Percentiles rank a stretch among this genome's conserved stretches.
Evolutionary conservation across 2,888 invertebrate genomes (phyloP).

Genomic region (Tipula lateralis): DNA sequence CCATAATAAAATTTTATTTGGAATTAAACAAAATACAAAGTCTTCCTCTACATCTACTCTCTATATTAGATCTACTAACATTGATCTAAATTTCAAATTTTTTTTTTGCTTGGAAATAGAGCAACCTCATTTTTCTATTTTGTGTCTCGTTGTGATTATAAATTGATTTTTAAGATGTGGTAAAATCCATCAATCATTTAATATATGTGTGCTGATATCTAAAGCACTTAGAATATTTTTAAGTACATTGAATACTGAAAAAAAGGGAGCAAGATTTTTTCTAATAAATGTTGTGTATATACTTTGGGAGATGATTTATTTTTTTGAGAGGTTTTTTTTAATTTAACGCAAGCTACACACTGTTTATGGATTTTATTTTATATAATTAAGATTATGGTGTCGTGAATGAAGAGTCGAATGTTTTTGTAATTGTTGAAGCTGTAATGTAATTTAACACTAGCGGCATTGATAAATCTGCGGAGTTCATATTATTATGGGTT

Average conservation of each 20-base stretch:
- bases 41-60: too few species aligned
- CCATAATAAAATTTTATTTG: neutral
- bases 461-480: too few species aligned
- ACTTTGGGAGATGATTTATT: too few species aligned
- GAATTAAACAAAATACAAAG: neutral
- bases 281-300: neutral
- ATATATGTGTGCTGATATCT: neutral
- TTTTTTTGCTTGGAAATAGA: neutral
- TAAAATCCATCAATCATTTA: neutral
- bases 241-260: neutral
- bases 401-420: too few species aligned
- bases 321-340: too few species aligned
- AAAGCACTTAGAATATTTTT: neutral
- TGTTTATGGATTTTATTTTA: too few species aligned
- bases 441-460: too few species aligned
- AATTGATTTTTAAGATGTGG: constrained; percentile 4
- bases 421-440: too few species aligned
- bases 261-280: neutral
- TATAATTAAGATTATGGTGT: too few species aligned
- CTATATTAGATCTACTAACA: neutral
- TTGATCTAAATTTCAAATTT: neutral
- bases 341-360: too few species aligned
- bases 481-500: too few species aligned
- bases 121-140: constrained; percentile 4
- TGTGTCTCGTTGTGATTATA: constrained; percentile 1